phyloP scores from a whole-genome alignment of 1,140 invertebrate species.

The Zelostemma sp. region DNA sequence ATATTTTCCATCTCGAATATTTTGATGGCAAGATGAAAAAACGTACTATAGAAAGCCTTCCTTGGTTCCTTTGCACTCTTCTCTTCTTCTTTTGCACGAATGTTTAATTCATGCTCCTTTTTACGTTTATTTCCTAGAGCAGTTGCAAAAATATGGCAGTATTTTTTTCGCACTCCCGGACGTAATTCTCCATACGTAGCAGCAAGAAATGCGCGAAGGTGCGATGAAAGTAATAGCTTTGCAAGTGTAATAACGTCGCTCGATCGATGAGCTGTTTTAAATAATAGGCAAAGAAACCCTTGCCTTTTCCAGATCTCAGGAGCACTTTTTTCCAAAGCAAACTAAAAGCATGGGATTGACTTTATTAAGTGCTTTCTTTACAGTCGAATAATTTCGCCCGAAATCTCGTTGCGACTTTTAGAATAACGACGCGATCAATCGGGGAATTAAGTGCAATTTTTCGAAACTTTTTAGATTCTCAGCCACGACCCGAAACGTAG shows the following conservation, averaged over 20 bases:
- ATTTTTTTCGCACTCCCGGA: background rate
- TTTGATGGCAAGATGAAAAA: too few relatives aligned
- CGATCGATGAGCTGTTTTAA: background rate
- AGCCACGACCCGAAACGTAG: too few relatives aligned
- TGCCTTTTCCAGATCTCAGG: background rate
- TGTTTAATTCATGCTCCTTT: background rate
- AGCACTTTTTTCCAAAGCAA: background rate
- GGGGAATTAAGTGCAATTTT: too few relatives aligned
- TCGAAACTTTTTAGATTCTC: too few relatives aligned
- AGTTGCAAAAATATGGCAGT: background rate
- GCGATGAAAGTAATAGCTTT: background rate
- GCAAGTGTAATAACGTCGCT: background rate
- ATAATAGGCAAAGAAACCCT: background rate
- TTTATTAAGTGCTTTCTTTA: slow-evolving; percentile 1
- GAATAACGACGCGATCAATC: background rate
- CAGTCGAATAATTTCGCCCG: background rate
- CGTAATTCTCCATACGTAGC: background rate
- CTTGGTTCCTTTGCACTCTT: too few relatives aligned
- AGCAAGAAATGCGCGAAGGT: background rate
- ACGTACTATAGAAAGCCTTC: too few relatives aligned
- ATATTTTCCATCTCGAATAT: too few relatives aligned
- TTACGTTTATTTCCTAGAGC: background rate
- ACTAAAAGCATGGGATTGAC: background rate
- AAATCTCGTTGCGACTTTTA: background rate
- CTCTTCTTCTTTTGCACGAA: background rate